Percentiles rank a stretch among this genome's conserved stretches.
These are phyloP conservation scores for Hoplodrina blanda DNA, from an alignment of 2,888 invertebrate species.

Conservation along the genomic window DNA sequence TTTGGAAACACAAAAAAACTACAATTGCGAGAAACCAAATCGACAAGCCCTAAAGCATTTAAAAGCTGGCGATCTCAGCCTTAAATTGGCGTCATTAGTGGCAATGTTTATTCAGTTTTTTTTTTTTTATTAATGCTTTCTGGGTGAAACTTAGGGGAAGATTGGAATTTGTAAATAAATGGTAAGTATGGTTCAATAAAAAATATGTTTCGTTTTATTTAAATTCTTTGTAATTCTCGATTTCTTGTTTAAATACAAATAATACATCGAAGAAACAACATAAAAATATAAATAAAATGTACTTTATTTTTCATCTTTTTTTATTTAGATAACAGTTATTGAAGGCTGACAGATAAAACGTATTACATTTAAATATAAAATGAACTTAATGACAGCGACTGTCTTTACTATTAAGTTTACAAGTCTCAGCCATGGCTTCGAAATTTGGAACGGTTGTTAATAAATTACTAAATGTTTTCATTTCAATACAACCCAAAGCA, in stretches of 20 bases:
- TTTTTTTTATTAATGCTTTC: too few species aligned
- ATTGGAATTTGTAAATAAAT: too few species aligned
- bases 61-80: too few species aligned
- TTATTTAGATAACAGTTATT: background rate
- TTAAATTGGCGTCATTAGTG: too few species aligned
- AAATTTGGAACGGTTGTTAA: background rate
- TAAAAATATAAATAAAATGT: background rate
- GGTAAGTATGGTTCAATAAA: too few species aligned
- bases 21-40: too few species aligned
- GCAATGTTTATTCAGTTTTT: too few species aligned
- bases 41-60: too few species aligned
- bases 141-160: too few species aligned
- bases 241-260: slow-evolving; percentile 6
- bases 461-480: background rate
- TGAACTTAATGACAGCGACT: background rate
- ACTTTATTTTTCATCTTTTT: background rate
- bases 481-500: background rate
- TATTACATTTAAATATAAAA: background rate
- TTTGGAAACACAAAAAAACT: slow-evolving; percentile 5
- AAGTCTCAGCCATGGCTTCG: background rate
- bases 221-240: slow-evolving; percentile 18
- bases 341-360: background rate
- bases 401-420: background rate
- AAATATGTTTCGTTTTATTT: background rate
- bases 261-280: background rate